Percentiles rank a stretch among this genome's conserved stretches.
phyloP scores from a whole-genome alignment of 2,888 invertebrate species.

The Nymphalis c-album region DNA sequence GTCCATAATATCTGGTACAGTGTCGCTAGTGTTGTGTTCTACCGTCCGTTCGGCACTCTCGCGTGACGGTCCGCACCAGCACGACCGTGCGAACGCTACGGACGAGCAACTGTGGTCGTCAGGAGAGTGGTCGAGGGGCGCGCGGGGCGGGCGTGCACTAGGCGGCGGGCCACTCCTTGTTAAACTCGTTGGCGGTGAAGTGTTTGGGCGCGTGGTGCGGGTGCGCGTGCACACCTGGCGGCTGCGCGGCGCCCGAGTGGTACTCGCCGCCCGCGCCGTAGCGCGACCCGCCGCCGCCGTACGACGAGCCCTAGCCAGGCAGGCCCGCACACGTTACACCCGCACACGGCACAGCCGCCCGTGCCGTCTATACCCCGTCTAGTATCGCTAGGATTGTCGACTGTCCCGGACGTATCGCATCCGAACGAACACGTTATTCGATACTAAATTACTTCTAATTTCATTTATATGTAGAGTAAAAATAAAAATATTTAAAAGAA shows the following conservation, averaged over 20 bases:
- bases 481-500: neutral
- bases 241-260: conserved; percentile 71
- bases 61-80: neutral
- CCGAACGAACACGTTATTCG: neutral
- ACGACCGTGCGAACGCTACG: neutral
- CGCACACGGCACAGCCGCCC: conserved; percentile 28
- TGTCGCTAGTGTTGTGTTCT: conserved; percentile 18
- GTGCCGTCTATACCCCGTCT: conserved; percentile 38
- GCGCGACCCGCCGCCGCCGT: conserved; percentile 76
- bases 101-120: neutral
- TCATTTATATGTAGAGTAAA: neutral
- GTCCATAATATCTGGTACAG: conserved; percentile 16
- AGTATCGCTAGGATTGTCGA: conserved; percentile 31
- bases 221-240: conserved; percentile 74
- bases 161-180: conserved; percentile 81
- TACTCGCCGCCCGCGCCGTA: conserved; percentile 72
- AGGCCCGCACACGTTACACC: conserved; percentile 39
- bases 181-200: conserved; percentile 78
- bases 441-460: too few species aligned
- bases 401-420: too few species aligned
- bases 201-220: conserved; percentile 82
- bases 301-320: conserved; percentile 75
- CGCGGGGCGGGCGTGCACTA: conserved; percentile 46
- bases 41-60: conserved; percentile 12
- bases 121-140: conserved; percentile 24